Base-by-base conservation (phyloP, 2,797 vertebrate species). In the Cyprinodon diabolis region DNA sequence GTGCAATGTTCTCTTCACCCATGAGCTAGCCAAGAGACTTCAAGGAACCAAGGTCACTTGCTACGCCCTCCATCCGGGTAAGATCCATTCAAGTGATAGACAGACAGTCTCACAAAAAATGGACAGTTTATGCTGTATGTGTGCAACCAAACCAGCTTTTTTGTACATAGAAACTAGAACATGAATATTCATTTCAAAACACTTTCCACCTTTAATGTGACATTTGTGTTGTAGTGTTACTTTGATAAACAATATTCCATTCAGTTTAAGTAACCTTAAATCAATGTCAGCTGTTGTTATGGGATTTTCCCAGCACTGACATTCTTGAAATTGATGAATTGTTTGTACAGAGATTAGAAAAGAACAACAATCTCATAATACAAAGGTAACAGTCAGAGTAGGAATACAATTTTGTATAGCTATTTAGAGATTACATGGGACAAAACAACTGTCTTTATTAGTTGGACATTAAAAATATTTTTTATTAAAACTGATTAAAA, bases 11-110 rank as follows among this genome's bases (percentile, higher is more conserved):
- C 91, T 99, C 75, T 97, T 96, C 45, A 95, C 91, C 78, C 91
- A 96, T 0, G 96, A 98, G 90, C 94, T 99, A 9, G 95, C 96
- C 86, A 95, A 93, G 12, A 92, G 86, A 1, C 92, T 98, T 71
- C 94, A 96, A 77, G 96, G 94, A 72, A 96, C 96, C 0, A 86
- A 80, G 0, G 94, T 98, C 66, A 96, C 96, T 68, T 96, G 96
- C 90, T 98, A 95, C 9, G 93, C 96, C 0, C 93, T 97, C 35
- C 96, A 99, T 83, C 97, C 98, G 95, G 98, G 97, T 99, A 75
- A 93, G 90, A 45, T 23, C 19, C 9, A 71, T 30, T 45, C 37
- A 63, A 43, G 4, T 10, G 21, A 35, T 8, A 2, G n/a, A 23
- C 48, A 15, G 9, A 25, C 30, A 62, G 4, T 15, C 25, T 3